A percentile compares a stretch with the other conserved stretches of the same genome.
These are phyloP conservation scores for Thymelicus lineola DNA, from an alignment of 2,888 invertebrate species.

Conservation along the genomic window DNA sequence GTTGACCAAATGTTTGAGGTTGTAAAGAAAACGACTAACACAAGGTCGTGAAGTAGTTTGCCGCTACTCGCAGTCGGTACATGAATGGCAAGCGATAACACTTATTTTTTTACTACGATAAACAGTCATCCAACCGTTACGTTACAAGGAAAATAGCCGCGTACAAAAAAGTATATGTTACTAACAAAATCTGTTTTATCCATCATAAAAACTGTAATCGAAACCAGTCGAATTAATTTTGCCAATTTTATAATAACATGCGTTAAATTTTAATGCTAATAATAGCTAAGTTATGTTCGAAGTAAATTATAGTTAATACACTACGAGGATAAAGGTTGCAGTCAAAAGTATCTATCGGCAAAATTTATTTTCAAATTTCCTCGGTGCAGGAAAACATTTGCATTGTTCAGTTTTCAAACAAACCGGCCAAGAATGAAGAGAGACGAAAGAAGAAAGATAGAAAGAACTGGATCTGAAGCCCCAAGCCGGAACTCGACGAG, in stretches of 20 bases:
- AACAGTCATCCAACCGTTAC: constrained; percentile 22
- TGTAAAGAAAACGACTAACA: too few species aligned
- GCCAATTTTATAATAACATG: constrained; percentile 19
- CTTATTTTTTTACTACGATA: constrained; percentile 25
- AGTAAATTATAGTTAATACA: neutral
- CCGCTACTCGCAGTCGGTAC: neutral
- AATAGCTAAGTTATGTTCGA: neutral
- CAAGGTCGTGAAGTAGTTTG: too few species aligned
- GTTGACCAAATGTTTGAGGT: too few species aligned
- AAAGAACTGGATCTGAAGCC: too few species aligned
- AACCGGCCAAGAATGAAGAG: too few species aligned
- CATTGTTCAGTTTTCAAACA: too few species aligned
- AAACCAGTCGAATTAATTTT: constrained; percentile 11
- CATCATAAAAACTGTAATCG: constrained; percentile 15
- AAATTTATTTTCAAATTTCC: too few species aligned
- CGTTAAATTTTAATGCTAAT: neutral
- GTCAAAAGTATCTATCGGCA: too few species aligned
- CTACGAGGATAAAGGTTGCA: neutral
- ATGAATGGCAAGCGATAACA: constrained; percentile 6
- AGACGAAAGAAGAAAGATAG: too few species aligned
- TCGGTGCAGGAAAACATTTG: too few species aligned
- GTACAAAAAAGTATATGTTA: constrained; percentile 14
- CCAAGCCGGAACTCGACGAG: too few species aligned
- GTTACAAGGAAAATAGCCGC: constrained; percentile 30
- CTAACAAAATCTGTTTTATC: neutral